A percentile compares a stretch with the other conserved stretches of the same genome.
phyloP scores from a whole-genome alignment of 64 coral and sea anemone species.

The Dendronephthya gigantea region DNA sequence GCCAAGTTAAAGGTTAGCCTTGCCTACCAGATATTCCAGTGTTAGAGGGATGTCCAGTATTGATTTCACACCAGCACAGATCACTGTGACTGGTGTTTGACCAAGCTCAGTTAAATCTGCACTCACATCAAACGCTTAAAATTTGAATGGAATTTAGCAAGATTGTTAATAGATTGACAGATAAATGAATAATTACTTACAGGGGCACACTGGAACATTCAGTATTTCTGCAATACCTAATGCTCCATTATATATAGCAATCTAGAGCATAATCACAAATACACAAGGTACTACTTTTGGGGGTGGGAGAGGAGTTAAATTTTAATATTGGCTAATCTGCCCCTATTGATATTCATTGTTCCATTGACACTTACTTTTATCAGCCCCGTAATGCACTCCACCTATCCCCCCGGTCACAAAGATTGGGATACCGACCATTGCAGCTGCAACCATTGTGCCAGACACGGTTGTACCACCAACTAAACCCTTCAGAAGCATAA shows the following conservation, averaged over 20 bases:
- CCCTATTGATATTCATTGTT: too few species aligned
- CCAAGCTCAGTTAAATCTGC: slow-evolving; percentile 94
- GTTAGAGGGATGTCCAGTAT: slow-evolving; percentile 83
- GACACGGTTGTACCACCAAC: slow-evolving; percentile 83
- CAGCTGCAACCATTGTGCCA: slow-evolving; percentile 75
- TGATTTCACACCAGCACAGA: slow-evolving; percentile 92
- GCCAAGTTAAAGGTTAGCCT: too few species aligned
- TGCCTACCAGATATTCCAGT: slow-evolving; percentile 88
- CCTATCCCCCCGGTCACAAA: slow-evolving; percentile 98
- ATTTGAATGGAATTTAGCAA: not conserved
- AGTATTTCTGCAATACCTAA: too few species aligned
- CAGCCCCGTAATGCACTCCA: slow-evolving; percentile 70
- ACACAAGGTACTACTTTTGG: too few species aligned
- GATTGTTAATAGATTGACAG: not conserved
- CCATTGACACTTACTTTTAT: slow-evolving; percentile 42
- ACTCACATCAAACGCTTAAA: slow-evolving; percentile 91
- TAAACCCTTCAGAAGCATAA: slow-evolving; percentile 40
- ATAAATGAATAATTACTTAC: too few species aligned
- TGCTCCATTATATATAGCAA: too few species aligned
- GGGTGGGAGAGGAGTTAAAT: too few species aligned
- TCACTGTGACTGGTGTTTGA: slow-evolving; percentile 62
- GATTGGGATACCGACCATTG: slow-evolving; percentile 70
- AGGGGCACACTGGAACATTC: too few species aligned
- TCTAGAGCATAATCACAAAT: too few species aligned
- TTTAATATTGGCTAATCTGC: too few species aligned